Evolutionary conservation across 2,888 invertebrate genomes (phyloP), one percentile per base, ranked within the genome.

Genomic region (Dynastes grantii): DNA sequence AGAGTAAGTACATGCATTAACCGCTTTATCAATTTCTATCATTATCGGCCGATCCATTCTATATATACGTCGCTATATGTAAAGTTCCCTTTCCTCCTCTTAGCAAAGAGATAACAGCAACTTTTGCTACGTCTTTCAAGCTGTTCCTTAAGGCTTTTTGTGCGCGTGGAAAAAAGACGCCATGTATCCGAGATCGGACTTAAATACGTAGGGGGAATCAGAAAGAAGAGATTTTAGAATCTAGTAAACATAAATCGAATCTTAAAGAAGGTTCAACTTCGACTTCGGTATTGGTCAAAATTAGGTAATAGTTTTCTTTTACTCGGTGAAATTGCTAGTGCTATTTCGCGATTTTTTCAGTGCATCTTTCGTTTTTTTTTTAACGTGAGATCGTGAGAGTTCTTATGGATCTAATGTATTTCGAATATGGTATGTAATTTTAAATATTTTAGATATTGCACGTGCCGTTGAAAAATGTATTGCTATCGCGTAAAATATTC

Each of bases 81-180:
- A 70, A n/a, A 37, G 55, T 71, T 45, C 61, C 73, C 73, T 40
- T 61, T 22, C 40, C 58, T 55, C 77, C 22, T 9, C 45, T 0
- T 11, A 45, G 45, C 11, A 1, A 40, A 37, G 32, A 73, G 64
- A 71, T 32, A 71, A 78, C 73, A 51, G 53, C 73, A 65, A 73
- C 78, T 78, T 78, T 73, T n/a, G 78, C 78, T 73, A 71, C 73
- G 73, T 78, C 64, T 58, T 58, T 73, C 40, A 27, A 73, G 37
- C 11, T n/a, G 53, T 73, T 65, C 73, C 78, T 78, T 73, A 51
- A 37, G 8, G 29, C 32, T 76, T 76, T 68, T 37, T 58, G 55
- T 68, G 40, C 45, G 76, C 68, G 58, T 40, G 53, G 49, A 64
- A 73, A 45, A 78, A 71, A 73, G 73, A 78, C 27, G 11, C 27